Percentiles rank a stretch among this genome's conserved stretches.
Conservation (phyloP, 2,113 vertebrate genomes). For the Acanthochromis polyacanthus region DNA sequence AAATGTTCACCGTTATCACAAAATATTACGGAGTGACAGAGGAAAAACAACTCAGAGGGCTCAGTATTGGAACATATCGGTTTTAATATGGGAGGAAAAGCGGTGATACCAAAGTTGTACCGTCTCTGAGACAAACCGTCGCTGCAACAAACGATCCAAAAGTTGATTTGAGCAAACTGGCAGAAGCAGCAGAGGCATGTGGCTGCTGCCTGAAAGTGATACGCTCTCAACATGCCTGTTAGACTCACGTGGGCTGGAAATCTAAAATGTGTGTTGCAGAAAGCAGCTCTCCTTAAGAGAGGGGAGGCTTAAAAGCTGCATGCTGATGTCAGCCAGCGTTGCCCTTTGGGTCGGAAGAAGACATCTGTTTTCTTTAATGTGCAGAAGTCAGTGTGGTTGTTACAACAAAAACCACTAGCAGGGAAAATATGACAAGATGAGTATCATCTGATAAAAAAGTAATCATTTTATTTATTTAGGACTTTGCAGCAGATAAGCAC, state of each 20-base stretch:
- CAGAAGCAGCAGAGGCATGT: constrained; percentile 31
- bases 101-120: background rate
- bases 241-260: constrained; percentile 48
- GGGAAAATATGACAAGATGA: constrained; percentile 37
- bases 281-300: constrained; percentile 12
- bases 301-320: constrained; percentile 33
- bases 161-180: constrained; percentile 40
- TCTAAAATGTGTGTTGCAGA: constrained; percentile 39
- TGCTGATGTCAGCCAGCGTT: constrained; percentile 53
- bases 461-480: constrained; percentile 26
- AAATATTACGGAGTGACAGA: background rate
- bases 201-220: constrained; percentile 29
- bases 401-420: constrained; percentile 35
- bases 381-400: constrained; percentile 36
- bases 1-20: background rate
- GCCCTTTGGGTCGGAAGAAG: constrained; percentile 45
- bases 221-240: constrained; percentile 23
- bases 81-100: background rate
- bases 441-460: constrained; percentile 36
- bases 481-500: constrained; percentile 12
- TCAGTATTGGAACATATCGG: background rate
- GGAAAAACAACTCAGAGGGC: background rate
- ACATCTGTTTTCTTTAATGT: constrained; percentile 62
- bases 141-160: constrained; percentile 24
- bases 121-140: constrained; percentile 9